Conservation (phyloP, 2,113 vertebrate genomes). For the Cyprichromis sp. region DNA sequence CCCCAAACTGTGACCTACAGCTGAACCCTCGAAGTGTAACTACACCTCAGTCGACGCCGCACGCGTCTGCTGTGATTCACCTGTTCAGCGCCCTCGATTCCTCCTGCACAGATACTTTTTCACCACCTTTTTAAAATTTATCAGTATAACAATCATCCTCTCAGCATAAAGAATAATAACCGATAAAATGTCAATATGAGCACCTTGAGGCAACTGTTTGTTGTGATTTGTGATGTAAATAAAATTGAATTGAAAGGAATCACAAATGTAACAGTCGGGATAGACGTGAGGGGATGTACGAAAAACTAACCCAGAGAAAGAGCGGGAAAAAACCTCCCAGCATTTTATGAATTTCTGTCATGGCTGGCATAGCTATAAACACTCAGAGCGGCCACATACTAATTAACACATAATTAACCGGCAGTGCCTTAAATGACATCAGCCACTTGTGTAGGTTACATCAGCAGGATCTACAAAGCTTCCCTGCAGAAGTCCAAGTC, state of each 20-base stretch:
- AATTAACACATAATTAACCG: background rate
- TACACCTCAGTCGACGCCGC: background rate
- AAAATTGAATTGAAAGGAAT: background rate
- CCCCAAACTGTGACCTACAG: background rate
- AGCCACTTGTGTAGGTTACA: background rate
- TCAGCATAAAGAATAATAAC: background rate
- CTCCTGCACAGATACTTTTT: rapidly evolving
- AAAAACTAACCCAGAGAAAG: rapidly evolving
- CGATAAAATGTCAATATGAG: rapidly evolving
- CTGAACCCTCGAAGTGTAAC: background rate
- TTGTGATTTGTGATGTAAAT: background rate
- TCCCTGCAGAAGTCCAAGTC: background rate
- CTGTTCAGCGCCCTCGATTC: background rate
- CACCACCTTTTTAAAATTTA: background rate
- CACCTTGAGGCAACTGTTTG: background rate
- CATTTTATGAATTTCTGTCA: background rate
- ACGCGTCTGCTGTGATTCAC: background rate
- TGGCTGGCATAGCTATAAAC: background rate
- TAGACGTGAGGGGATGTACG: rapidly evolving
- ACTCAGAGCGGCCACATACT: background rate
- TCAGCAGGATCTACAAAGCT: background rate
- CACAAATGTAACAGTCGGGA: background rate
- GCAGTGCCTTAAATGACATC: background rate
- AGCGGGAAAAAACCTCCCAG: background rate
- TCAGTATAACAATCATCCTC: background rate